Evolutionary conservation across 2,797 vertebrate species (phyloP).

Genomic region (Artibeus lituratus): DNA sequence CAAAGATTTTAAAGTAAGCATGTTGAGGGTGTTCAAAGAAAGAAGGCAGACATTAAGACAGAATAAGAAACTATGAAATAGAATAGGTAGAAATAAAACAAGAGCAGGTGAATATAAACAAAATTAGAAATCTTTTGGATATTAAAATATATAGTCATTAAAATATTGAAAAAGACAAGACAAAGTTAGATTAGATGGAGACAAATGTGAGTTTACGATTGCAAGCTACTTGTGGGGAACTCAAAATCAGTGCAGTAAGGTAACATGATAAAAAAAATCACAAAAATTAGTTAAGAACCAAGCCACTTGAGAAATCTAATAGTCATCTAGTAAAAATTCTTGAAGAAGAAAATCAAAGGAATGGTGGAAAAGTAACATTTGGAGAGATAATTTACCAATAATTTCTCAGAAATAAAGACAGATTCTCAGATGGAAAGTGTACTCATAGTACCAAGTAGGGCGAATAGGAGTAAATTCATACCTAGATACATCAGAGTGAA

Average conservation of each 20-base stretch:
- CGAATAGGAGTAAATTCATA: constrained; percentile 28
- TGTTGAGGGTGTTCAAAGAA: constrained; percentile 55
- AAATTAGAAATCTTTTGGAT: constrained; percentile 55
- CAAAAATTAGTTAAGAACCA: constrained; percentile 9
- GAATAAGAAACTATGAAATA: constrained; percentile 47
- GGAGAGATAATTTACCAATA: background rate
- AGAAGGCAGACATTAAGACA: constrained; percentile 54
- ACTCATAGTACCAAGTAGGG: background rate
- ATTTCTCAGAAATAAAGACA: constrained; percentile 28
- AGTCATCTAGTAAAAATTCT: background rate
- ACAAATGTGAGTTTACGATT: constrained; percentile 15
- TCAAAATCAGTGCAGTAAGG: background rate
- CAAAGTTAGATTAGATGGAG: constrained; percentile 32
- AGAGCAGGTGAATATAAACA: constrained; percentile 54
- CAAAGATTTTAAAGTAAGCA: constrained; percentile 59
- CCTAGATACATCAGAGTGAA: background rate
- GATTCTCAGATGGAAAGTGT: background rate
- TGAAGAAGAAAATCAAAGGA: background rate
- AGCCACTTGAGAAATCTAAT: background rate
- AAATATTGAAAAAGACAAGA: constrained; percentile 47
- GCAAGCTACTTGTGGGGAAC: background rate
- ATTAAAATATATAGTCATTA: constrained; percentile 35
- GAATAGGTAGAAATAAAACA: constrained; percentile 63
- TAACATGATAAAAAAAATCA: background rate
- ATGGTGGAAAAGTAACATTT: background rate